Percentiles rank a stretch among this genome's conserved stretches.
These are phyloP conservation scores for Machimus rusticus DNA, from an alignment of 2,888 invertebrate genomes.

Conservation along the genomic window DNA sequence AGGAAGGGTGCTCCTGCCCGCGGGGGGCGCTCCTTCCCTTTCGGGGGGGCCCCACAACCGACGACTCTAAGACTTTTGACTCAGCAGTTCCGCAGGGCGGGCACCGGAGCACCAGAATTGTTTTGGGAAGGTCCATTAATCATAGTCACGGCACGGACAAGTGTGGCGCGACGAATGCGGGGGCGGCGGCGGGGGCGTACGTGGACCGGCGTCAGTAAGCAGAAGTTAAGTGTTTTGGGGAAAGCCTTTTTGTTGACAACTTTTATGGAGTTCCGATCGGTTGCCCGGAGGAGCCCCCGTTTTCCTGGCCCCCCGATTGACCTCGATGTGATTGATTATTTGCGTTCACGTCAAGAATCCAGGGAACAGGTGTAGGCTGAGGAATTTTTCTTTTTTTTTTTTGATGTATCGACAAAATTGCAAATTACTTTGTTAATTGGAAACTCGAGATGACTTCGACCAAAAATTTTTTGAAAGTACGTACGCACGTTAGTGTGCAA, in stretches of 20 bases:
- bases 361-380: background rate
- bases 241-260: constrained; percentile 10
- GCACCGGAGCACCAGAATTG: background rate
- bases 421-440: background rate
- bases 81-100: constrained; percentile 2
- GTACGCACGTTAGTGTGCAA: background rate
- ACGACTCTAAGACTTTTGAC: background rate
- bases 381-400: background rate
- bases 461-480: background rate
- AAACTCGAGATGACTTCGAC: background rate
- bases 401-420: background rate
- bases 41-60: background rate
- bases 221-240: constrained; percentile 11
- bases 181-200: background rate
- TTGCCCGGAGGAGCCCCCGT: background rate
- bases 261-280: constrained; percentile 10
- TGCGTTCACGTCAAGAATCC: background rate
- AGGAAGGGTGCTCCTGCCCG: background rate
- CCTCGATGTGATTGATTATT: constrained; percentile 10
- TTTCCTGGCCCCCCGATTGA: background rate
- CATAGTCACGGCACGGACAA: constrained; percentile 4
- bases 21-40: background rate
- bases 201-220: background rate
- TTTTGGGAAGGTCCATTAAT: constrained; percentile 12
- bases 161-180: background rate